These are phyloP conservation scores for Mastomys natalensis DNA, from an alignment of 2,113 vertebrate genomes.

Conservation along the genomic window DNA sequence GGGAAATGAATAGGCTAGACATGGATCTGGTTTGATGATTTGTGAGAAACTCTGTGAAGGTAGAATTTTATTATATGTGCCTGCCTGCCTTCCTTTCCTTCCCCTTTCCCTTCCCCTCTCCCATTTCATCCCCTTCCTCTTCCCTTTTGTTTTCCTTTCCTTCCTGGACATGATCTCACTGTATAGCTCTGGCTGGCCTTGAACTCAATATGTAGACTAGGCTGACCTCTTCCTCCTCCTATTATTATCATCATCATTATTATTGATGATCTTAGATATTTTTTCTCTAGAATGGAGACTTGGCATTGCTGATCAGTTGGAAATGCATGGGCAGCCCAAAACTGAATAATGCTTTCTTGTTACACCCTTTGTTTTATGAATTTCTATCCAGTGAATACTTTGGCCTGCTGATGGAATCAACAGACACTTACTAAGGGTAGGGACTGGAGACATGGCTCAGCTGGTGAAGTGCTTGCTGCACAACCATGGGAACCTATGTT, in stretches of 20 bases:
- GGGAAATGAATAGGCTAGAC: neutral
- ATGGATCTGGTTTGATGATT: neutral
- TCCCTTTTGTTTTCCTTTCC: neutral
- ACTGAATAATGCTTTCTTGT: slow-evolving; percentile 5
- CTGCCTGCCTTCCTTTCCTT: neutral
- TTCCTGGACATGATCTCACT: neutral
- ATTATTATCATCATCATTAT: too few species aligned
- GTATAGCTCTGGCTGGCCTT: neutral
- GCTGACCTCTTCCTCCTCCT: too few species aligned
- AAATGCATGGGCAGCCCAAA: neutral
- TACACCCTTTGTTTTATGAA: neutral
- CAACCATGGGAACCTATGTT: neutral
- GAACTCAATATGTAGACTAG: neutral
- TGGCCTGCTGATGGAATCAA: slow-evolving; percentile 5
- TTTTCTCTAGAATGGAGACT: neutral
- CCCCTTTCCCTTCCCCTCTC: neutral
- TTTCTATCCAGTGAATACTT: neutral
- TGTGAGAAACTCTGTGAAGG: neutral
- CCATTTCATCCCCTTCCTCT: neutral
- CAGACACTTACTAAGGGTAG: neutral
- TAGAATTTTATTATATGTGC: neutral
- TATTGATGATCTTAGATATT: neutral
- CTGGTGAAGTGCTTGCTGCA: neutral
- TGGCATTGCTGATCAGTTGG: neutral
- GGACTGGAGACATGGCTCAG: neutral